Percentiles rank a stretch among this genome's conserved stretches.
Conservation (phyloP, 2,797 vertebrate genomes). For the Tragelaphus oryx region DNA sequence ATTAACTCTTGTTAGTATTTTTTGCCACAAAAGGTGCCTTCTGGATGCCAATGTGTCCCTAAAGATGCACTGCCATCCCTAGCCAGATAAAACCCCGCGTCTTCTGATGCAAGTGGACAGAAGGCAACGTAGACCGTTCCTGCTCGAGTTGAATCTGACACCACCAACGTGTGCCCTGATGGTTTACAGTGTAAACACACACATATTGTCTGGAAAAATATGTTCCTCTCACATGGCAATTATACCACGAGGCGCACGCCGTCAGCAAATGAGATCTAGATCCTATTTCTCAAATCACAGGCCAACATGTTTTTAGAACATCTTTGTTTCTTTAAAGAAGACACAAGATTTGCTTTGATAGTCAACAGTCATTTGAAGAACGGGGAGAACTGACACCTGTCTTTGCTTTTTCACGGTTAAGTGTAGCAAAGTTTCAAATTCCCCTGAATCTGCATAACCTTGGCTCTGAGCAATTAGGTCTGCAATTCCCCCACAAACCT, state of each 20-base stretch:
- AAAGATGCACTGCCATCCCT: conserved; percentile 91
- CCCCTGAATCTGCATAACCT: conserved; percentile 35
- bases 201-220: conserved; percentile 66
- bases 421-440: conserved; percentile 53
- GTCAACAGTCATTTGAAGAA: conserved; percentile 55
- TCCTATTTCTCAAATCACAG: conserved; percentile 35
- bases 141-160: conserved; percentile 68
- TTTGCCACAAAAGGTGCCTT: conserved; percentile 86
- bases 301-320: conserved; percentile 37
- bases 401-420: conserved; percentile 57
- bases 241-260: conserved; percentile 26
- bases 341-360: conserved; percentile 35
- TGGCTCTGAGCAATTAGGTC: conserved; percentile 55
- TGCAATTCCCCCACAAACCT: neutral
- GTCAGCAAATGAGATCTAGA: conserved; percentile 46
- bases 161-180: conserved; percentile 70
- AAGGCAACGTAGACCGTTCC: conserved; percentile 86
- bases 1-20: conserved; percentile 76
- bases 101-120: conserved; percentile 90
- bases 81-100: conserved; percentile 86
- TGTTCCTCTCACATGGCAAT: neutral
- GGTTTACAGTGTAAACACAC: conserved; percentile 69
- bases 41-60: conserved; percentile 90
- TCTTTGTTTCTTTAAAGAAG: conserved; percentile 65
- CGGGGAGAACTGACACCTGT: conserved; percentile 35